Evolutionary conservation across 2,797 vertebrate species (phyloP).

Genomic region (Choloepus didactylus): DNA sequence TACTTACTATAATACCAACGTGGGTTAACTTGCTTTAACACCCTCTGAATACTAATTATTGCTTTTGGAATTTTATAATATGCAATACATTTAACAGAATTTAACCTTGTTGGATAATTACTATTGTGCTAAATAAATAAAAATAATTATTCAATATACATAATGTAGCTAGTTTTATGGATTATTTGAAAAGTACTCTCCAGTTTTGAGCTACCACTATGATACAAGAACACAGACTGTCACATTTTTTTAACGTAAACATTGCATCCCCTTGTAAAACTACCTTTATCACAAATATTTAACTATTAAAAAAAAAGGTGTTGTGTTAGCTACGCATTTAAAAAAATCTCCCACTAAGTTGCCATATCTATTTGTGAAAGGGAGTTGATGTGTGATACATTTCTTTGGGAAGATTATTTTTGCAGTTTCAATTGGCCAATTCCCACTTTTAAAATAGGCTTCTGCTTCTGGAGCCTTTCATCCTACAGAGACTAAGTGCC

Average conservation of each 20-base stretch:
- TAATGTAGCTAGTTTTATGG: background rate
- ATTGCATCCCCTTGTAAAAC: background rate
- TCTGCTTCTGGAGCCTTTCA: background rate
- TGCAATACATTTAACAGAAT: conserved; percentile 56
- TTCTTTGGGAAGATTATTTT: conserved; percentile 32
- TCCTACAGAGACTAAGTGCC: background rate
- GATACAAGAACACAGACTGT: background rate
- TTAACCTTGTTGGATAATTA: conserved; percentile 67
- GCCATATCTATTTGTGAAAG: background rate
- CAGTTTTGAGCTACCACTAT: background rate
- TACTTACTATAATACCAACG: conserved; percentile 70
- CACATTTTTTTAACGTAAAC: background rate
- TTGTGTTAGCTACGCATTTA: background rate
- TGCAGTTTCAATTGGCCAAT: background rate
- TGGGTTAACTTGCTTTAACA: conserved; percentile 70
- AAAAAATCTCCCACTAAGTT: background rate
- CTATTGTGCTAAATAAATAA: conserved; percentile 70
- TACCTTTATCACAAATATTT: background rate
- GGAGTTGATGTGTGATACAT: background rate
- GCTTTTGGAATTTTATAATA: conserved; percentile 66
- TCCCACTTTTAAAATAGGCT: background rate
- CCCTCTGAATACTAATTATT: conserved; percentile 73
- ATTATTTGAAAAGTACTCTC: conserved; percentile 38
- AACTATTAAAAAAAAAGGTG: background rate
- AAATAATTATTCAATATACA: conserved; percentile 51